These are phyloP conservation scores for Saturnia pavonia DNA, from an alignment of 2,888 invertebrate species.

Conservation along the genomic window DNA sequence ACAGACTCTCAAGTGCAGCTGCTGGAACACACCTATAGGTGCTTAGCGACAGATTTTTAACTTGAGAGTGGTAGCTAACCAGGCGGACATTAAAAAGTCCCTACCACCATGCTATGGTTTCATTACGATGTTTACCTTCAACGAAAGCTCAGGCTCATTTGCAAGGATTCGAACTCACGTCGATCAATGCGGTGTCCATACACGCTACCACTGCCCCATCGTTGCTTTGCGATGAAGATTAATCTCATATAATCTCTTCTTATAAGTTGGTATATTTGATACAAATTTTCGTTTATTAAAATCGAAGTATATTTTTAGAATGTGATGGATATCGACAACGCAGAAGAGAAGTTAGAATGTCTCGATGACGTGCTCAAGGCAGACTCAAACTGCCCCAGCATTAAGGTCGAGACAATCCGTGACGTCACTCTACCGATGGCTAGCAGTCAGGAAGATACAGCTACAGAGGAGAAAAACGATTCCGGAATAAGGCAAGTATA, in stretches of 20 bases:
- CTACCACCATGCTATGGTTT: no score
- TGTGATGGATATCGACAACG: slow-evolving; percentile 68
- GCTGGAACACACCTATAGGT: no score
- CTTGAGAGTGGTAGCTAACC: no score
- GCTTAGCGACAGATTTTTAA: no score
- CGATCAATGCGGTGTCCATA: no score
- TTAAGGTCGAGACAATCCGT: slow-evolving; percentile 67
- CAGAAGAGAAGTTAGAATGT: slow-evolving; percentile 58
- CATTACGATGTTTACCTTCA: no score
- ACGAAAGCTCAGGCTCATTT: no score
- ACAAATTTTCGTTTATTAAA: not conserved
- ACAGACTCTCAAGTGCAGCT: no score
- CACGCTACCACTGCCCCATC: no score
- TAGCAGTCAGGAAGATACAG: slow-evolving; percentile 67
- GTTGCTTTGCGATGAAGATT: no score
- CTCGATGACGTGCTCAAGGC: slow-evolving; percentile 58
- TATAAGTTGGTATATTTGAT: not conserved
- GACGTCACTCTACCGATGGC: slow-evolving; percentile 56
- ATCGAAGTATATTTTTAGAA: slow-evolving; percentile 37
- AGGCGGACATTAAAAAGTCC: no score
- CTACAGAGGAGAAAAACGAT: slow-evolving; percentile 74
- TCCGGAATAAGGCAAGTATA: slow-evolving; percentile 69
- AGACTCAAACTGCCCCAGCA: slow-evolving; percentile 65
- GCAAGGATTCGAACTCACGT: no score
- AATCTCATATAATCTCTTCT: not conserved